Conservation (phyloP, 2,797 vertebrate species). For the Chelon auratus region DNA sequence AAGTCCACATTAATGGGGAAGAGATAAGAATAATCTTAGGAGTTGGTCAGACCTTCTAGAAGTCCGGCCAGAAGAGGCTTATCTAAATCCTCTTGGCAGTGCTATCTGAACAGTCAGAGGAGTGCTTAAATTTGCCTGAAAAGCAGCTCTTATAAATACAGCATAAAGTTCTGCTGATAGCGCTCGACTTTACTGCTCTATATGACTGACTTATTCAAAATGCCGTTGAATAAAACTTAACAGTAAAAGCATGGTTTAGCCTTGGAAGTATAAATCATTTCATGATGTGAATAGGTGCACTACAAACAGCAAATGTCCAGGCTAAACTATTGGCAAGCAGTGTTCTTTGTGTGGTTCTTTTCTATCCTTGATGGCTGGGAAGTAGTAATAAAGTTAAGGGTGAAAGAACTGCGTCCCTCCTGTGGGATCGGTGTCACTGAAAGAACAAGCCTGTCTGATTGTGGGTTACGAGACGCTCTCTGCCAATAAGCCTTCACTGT, state of each 20-base stretch:
- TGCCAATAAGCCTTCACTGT: slow-evolving; percentile 81
- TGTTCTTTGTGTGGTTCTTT: slow-evolving; percentile 13
- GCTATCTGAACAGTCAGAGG: slow-evolving; percentile 65
- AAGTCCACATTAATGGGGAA: slow-evolving; percentile 63
- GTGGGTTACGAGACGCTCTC: slow-evolving; percentile 84
- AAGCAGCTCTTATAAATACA: slow-evolving; percentile 74
- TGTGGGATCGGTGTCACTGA: slow-evolving; percentile 58
- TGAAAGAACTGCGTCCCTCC: slow-evolving; percentile 40
- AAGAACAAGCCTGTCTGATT: slow-evolving; percentile 54
- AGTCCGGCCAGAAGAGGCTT: slow-evolving; percentile 70
- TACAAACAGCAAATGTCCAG: slow-evolving; percentile 12
- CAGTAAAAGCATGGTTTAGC: slow-evolving; percentile 18
- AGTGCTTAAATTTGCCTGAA: slow-evolving; percentile 77
- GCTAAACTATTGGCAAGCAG: slow-evolving; percentile 20
- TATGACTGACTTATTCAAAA: slow-evolving; percentile 44
- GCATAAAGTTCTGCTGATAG: slow-evolving; percentile 58
- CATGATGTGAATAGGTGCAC: slow-evolving; percentile 7
- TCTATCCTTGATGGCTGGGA: slow-evolving; percentile 34
- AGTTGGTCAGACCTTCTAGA: slow-evolving; percentile 74
- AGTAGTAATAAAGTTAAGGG: slow-evolving; percentile 37
- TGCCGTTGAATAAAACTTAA: slow-evolving; percentile 26
- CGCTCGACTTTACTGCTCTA: slow-evolving; percentile 35
- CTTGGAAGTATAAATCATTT: slow-evolving; percentile 25
- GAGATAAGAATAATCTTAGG: slow-evolving; percentile 76
- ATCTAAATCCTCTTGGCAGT: slow-evolving; percentile 82